Evolutionary conservation across 2,113 vertebrate species (phyloP), one percentile per base, ranked within the genome.

Genomic region (Hydropotes inermis): DNA sequence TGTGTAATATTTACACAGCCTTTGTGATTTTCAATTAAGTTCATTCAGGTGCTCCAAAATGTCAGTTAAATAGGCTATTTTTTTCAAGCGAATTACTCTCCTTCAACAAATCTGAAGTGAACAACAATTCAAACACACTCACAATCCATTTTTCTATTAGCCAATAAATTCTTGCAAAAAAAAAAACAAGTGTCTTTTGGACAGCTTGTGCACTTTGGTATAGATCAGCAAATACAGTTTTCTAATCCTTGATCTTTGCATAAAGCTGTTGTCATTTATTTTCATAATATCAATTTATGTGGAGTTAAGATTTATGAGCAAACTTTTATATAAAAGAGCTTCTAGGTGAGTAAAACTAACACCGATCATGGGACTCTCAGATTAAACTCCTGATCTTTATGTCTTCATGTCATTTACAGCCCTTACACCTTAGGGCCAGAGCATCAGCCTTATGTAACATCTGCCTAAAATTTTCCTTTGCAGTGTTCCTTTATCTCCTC

Each of bases 1-100:
- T 21, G 28, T 79, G 50, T n/a, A 79, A 57, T 95, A 83, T 81
- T 95, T 81, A 93, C 70, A 97, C 0, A 3, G 78, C 19, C 30
- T 95, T 94, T 87, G 67, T 36, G 27, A 39, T 87, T 98, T 93
- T 96, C 91, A 97, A 94, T 97, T 90, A 97, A 94, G 39, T 87
- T 97, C 90, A 97, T 70, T 95, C 27, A 83, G 91, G 70, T 94
- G 78, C 89, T 97, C 89, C 70, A 36, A 91, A 94, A 95, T 79
- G 83, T 76, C 58, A 91, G 60, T 87, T 79, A 93, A 58, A 28
- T 76, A 76, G 94, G 94, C 47, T 88, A 43, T 61, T 81, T 94
- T 47, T 55, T 94, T 64, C 91, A 95, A 86, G 27, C 5, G 13
- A 97, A 45, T 93, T 89, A 60, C 36, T 94, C 45, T 76, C 87